Evolutionary conservation across 1,140 invertebrate species (phyloP).

Genomic region (Drosophila lacteicornis): DNA sequence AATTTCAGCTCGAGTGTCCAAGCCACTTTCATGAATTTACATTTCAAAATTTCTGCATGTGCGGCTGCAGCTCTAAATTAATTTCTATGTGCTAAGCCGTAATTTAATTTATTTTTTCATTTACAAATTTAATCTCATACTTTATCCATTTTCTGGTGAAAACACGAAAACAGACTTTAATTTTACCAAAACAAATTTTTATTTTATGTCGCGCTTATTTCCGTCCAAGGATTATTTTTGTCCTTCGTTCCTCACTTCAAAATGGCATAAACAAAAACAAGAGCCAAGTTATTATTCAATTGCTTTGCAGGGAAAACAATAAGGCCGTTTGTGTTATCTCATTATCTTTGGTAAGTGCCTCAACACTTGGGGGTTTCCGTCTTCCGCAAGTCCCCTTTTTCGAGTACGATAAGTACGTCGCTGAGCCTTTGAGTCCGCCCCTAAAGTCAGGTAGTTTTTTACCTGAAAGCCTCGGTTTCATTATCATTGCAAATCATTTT

Average conservation of each 20-base stretch:
- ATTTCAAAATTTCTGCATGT: constrained; percentile 2
- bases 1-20: neutral
- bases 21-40: neutral
- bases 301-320: constrained; percentile 20
- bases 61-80: neutral
- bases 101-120: no score
- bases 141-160: no score
- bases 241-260: neutral
- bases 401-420: constrained; percentile 2
- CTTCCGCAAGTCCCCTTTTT: constrained; percentile 1
- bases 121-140: no score
- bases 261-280: constrained; percentile 21
- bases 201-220: neutral
- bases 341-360: constrained; percentile 22
- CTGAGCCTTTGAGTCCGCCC: constrained; percentile 1
- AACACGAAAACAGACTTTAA: no score
- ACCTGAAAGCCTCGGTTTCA: constrained; percentile 21
- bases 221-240: neutral
- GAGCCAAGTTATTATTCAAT: constrained; percentile 14
- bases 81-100: neutral
- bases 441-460: constrained; percentile 29
- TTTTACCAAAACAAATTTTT: neutral
- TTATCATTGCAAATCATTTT: constrained; percentile 29
- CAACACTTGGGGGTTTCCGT: constrained; percentile 14
- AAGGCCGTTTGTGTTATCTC: constrained; percentile 8